Base-by-base conservation (phyloP, 2,888 invertebrate species). In the Synergus itoensis region DNA sequence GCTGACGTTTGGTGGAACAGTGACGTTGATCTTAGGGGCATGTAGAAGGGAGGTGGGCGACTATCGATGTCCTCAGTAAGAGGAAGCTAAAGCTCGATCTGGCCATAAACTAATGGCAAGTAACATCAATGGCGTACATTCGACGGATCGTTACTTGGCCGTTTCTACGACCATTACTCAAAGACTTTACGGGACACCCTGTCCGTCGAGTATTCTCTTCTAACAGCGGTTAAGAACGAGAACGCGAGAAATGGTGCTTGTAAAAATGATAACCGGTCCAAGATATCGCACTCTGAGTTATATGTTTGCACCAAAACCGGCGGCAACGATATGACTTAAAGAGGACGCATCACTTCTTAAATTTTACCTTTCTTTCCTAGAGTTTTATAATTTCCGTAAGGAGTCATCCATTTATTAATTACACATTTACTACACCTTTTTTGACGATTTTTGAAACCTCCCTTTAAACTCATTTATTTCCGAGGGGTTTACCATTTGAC, bases 261-360 rank as follows among this genome's bases (percentile, higher is more conserved):
- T 83, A 81, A 83, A 81, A 83, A 81, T 83, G 81, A 83, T 82
- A 82, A 82, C 82, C 81, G 81, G 81, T 77, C 62, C 64, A 77
- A 80, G 77, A 79, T 78, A 83, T 81, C 81, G 80, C 83, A 80
- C 79, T 48, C 63, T 83, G 81, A 83, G 80, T 83, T 83, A 83
- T 83, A 79, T 81, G 83, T 81, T 83, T 83, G 83, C 81, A 83
- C 81, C 77, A 80, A 78, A 83, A 78, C 83, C 81, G 81, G 79
- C 83, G 62, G 77, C 81, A 76, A 81, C 80, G 81, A 81, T 83
- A 81, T 80, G 78, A 81, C 81, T 81, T 83, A 83, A 83, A 81
- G 81, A 83, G 83, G 80, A 80, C 75, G 77, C 77, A 76, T 77
- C 69, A 81, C 79, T 80, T 77, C 77, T 69, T n/a, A 63, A 76